Percentiles rank a stretch among this genome's conserved stretches.
phyloP scores from a whole-genome alignment of 1,140 invertebrate genomes.

The Zaprionus ornatus region DNA sequence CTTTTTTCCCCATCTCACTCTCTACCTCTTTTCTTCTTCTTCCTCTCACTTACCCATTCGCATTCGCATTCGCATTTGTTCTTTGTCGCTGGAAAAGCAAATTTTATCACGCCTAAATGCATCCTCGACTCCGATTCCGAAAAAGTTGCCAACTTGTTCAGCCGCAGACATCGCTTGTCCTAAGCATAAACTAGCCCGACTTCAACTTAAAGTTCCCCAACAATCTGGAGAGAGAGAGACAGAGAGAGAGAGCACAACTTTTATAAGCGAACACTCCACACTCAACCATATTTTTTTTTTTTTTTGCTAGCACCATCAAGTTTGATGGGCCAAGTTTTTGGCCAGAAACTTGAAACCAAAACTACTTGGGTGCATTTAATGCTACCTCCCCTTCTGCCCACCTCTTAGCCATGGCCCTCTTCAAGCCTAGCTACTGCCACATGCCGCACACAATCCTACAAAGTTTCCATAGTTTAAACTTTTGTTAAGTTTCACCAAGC shows the following conservation, averaged over 20 bases:
- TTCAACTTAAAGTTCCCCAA: neutral
- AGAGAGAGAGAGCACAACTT: slow-evolving; percentile 12
- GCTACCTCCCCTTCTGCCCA: neutral
- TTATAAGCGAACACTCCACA: slow-evolving; percentile 13
- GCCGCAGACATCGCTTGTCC: neutral
- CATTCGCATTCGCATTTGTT: slow-evolving; percentile 21
- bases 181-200: neutral
- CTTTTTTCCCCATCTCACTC: neutral
- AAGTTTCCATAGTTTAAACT: slow-evolving; percentile 4
- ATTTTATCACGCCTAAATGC: slow-evolving; percentile 37
- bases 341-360: slow-evolving; percentile 33
- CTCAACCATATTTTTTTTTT: neutral
- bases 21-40: neutral
- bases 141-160: neutral
- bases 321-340: slow-evolving; percentile 62
- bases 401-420: too few relatives aligned
- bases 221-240: neutral
- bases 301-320: slow-evolving; percentile 25
- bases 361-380: slow-evolving; percentile 34
- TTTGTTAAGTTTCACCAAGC: neutral
- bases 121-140: slow-evolving; percentile 13
- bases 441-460: slow-evolving; percentile 12
- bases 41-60: too few relatives aligned
- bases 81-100: slow-evolving; percentile 8
- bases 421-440: neutral